Conservation (phyloP, 2,113 vertebrate genomes). For the Spheniscus mendiculus region DNA sequence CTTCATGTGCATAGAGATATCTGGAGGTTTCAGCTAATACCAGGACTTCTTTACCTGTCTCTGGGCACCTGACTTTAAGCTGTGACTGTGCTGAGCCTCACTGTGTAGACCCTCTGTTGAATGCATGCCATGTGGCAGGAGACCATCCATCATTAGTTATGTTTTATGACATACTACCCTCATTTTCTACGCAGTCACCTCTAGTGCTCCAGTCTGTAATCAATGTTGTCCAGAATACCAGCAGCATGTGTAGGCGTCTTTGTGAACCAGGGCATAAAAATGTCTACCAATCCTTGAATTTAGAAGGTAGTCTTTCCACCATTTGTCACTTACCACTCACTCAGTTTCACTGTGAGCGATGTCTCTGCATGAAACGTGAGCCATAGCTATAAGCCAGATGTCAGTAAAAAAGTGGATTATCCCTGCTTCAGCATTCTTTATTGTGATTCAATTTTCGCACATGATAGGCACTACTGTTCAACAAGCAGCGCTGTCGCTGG, state of each 20-base stretch:
- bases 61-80: neutral
- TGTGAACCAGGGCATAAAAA: neutral
- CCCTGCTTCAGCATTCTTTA: neutral
- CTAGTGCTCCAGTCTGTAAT: neutral
- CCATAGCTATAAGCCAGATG: neutral
- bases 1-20: neutral
- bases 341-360: neutral
- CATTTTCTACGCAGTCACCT: neutral
- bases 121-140: neutral
- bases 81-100: neutral
- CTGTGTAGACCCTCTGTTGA: neutral
- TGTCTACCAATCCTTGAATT: neutral
- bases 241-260: neutral
- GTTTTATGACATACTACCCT: neutral
- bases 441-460: neutral
- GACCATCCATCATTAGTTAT: neutral
- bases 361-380: neutral
- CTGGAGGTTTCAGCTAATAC: neutral
- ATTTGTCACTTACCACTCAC: neutral
- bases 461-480: neutral
- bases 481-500: neutral
- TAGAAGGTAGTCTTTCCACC: neutral
- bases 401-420: slow-evolving; percentile 39
- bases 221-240: neutral
- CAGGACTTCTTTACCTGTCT: neutral